Conservation (phyloP, 2,888 invertebrate species). For the Papilio gigon region DNA sequence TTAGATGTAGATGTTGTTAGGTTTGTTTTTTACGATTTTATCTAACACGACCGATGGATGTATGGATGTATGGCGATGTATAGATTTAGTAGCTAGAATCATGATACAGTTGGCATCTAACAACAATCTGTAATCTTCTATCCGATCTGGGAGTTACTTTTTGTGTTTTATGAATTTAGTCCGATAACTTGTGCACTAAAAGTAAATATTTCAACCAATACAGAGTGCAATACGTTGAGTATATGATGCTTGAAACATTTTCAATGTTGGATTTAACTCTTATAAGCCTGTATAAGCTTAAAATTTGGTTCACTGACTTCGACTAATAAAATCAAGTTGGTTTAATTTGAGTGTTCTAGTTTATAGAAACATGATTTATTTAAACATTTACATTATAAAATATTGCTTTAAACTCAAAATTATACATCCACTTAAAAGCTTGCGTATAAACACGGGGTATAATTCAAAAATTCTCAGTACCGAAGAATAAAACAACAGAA, state of each 20-base stretch:
- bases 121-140: neutral
- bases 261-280: constrained; percentile 13
- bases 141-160: neutral
- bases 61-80: neutral
- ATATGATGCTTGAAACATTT: constrained; percentile 14
- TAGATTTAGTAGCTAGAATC: neutral
- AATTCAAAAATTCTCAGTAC: neutral
- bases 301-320: constrained; percentile 33
- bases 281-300: constrained; percentile 10
- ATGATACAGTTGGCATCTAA: neutral
- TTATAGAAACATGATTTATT: neutral
- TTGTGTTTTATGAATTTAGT: neutral
- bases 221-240: neutral
- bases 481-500: constrained; percentile 17
- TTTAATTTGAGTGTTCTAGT: neutral
- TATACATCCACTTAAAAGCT: neutral
- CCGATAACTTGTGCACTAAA: neutral
- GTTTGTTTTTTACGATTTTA: neutral
- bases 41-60: no score
- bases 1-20: neutral
- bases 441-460: neutral
- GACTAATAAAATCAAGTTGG: constrained; percentile 18
- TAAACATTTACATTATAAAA: neutral
- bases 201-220: neutral
- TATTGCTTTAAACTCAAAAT: neutral